Conservation (phyloP, 2,888 invertebrate species). For the Philhelius pedissequus region DNA sequence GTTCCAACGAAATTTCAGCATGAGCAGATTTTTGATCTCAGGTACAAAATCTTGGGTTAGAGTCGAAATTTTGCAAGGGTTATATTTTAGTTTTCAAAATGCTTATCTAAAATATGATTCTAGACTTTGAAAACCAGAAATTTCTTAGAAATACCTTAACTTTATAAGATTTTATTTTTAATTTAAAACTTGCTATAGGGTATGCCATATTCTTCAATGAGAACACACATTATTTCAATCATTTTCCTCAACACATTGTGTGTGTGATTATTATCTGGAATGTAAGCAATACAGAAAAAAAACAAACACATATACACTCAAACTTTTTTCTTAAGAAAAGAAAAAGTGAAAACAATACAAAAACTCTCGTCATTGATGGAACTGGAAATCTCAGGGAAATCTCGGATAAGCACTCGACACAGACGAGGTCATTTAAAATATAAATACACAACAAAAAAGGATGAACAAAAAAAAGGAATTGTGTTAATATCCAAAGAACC, state of each 20-base stretch:
- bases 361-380: conserved; percentile 33
- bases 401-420: conserved; percentile 44
- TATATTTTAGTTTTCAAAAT: no score
- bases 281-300: background rate
- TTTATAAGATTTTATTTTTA: no score
- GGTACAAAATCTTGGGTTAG: no score
- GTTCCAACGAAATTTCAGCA: no score
- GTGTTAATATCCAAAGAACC: background rate
- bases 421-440: conserved; percentile 44
- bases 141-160: no score
- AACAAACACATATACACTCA: background rate
- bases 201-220: no score
- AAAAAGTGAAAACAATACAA: conserved; percentile 3
- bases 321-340: background rate
- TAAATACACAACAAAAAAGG: conserved; percentile 2
- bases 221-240: background rate
- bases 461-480: background rate
- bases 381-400: conserved; percentile 53
- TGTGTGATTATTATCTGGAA: background rate
- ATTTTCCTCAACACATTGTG: background rate
- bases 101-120: no score
- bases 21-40: no score
- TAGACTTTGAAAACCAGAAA: no score
- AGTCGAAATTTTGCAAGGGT: no score
- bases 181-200: no score